Evolutionary conservation across 2,888 invertebrate genomes (phyloP), one percentile per base, ranked within the genome.

Genomic region (Trachelus tabidus): DNA sequence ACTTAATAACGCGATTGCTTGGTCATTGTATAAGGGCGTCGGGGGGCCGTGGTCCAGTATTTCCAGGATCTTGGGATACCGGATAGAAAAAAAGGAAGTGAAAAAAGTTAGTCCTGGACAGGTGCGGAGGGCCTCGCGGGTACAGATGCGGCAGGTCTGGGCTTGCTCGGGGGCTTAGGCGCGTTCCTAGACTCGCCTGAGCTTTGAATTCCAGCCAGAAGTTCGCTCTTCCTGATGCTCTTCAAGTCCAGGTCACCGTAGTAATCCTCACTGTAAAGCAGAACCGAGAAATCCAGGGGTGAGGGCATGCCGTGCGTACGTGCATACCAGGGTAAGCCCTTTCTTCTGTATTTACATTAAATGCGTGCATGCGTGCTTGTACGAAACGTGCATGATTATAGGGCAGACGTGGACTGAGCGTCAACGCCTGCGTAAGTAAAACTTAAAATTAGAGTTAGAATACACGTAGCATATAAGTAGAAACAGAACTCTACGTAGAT

Each of bases 161-260:
- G 92, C 89, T 94, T 94, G 91, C 91, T 92, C 88, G 93, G 93
- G 89, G 94, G 93, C 90, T 93, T 93, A 90, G 92, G 92, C 86
- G 93, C 91, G 92, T 94, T 93, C 91, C 92, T 91, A 87, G 92
- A 85, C 87, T 93, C 93, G 87, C 94, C 94, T 87, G 93, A 93
- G 91, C 93, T 93, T 89, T 94, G 94, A 89, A 96, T 94, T 88
- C 97, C 97, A 89, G 96, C 94, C 91, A 97, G 94, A 88, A 97
- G 95, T 93, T 98, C 97, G 93, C 97, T 97, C 95, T 98, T 98
- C 93, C 97, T 95, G 95, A 97, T 97, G 93, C 95, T 95, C 95
- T 98, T 98, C 94, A 98, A 94, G 93, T 98, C 98, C 95, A 97
- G 93, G 93, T 97, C 97, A 87, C 98, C 98, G 92, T 98, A 98